Evolutionary conservation across 2,888 invertebrate genomes (phyloP), one percentile per base, ranked within the genome.

Genomic region (Ormyrus nitidulus): DNA sequence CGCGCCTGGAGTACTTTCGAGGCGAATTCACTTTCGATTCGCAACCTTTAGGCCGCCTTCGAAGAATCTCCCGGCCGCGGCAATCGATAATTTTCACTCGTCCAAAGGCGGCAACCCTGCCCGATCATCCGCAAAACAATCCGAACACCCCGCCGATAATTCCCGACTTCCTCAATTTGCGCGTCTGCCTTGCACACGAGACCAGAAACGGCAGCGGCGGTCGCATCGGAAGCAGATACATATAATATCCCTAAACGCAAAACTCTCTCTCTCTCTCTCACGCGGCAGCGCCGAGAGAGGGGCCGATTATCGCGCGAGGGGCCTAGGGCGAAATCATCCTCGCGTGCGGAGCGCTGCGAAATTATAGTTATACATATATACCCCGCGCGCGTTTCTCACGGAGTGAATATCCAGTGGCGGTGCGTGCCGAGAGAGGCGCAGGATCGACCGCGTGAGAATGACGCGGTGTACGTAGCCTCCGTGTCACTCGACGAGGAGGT

Each of bases 401-500:
- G 72, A 53, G 53, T 46, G 62, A 72, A 72, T 72, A 19, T 53
- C 34, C 8, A 10, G 53, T 7, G 66, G 5, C 11, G 2, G 66
- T 51, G 66, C 53, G 2, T 65, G 19, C 48, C 11, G 54, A 13
- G 46, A 64, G 5, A 11, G 11, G 10, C 19, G 10, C 59, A 9
- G 19, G 11, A 6, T 6, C 34, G 13, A 7, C 44, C 61, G 8
- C 8, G 6, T 4, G 19, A 11, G 64, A 73, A 48, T 65, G 74
- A 74, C 74, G 66, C 66, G 66, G 74, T 74, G 74, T 58, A 65
- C 65, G 51, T 19, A n/a, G 19, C 19, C 61, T 34, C 9, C 2
- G 13, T 10, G 65, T 46, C 19, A 19, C 34, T 65, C 1, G 59
- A 0, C 7, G 19, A 44, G 61, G 6, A 46, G 34, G 0, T 46